Evolutionary conservation across 2,888 invertebrate genomes (phyloP).

Genomic region (Erebia palarica): DNA sequence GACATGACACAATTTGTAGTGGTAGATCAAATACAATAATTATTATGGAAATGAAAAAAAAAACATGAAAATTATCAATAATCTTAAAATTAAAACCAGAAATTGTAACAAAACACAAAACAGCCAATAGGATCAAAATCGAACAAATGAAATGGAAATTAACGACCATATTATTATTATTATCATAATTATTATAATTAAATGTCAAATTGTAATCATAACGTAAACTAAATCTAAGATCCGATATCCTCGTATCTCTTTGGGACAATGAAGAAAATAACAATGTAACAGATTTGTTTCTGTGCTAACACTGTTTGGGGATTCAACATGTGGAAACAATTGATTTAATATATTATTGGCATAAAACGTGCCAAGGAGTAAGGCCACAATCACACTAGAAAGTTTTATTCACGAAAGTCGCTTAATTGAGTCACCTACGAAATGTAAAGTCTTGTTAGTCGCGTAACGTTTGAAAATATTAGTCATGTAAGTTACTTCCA

Average conservation of each 20-base stretch:
- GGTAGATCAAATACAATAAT: too few species aligned
- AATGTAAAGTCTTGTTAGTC: too few species aligned
- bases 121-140: neutral
- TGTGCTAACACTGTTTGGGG: constrained; percentile 1
- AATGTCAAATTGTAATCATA: constrained; percentile 24
- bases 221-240: constrained; percentile 53
- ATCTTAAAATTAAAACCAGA: neutral
- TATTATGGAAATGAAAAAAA: too few species aligned
- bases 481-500: too few species aligned
- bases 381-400: too few species aligned
- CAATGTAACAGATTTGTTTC: constrained; percentile 45
- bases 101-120: neutral
- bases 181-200: too few species aligned
- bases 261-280: constrained; percentile 68
- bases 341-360: neutral
- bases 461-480: too few species aligned
- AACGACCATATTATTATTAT: neutral
- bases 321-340: neutral
- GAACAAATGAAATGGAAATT: neutral
- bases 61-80: neutral
- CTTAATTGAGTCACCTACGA: too few species aligned
- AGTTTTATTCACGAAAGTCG: too few species aligned
- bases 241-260: constrained; percentile 69
- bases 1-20: too few species aligned
- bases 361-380: neutral